phyloP scores from a whole-genome alignment of 2,888 invertebrate species.

The Cyclophora punctaria region DNA sequence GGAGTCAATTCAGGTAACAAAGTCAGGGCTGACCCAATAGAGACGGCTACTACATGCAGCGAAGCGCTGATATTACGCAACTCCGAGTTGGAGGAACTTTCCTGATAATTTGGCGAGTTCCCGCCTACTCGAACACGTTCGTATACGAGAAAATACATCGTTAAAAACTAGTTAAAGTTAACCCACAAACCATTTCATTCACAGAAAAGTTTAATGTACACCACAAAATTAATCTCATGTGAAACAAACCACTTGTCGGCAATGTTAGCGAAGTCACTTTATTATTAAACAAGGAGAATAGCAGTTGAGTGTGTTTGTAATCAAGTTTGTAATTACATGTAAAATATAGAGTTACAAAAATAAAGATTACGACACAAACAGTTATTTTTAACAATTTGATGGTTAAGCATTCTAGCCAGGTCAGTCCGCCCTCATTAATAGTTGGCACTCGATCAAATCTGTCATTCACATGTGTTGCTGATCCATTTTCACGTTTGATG shows the following conservation, averaged over 20 bases:
- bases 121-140: slow-evolving; percentile 42
- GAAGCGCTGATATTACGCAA: slow-evolving; percentile 42
- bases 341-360: slow-evolving; percentile 8
- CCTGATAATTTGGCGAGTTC: slow-evolving; percentile 40
- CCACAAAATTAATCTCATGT: neutral
- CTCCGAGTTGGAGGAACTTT: slow-evolving; percentile 41
- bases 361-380: slow-evolving; percentile 11
- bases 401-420: slow-evolving; percentile 27
- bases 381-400: slow-evolving; percentile 26
- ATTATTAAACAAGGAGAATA: neutral
- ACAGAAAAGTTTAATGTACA: neutral
- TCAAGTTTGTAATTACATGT: neutral
- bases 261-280: neutral
- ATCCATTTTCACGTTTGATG: slow-evolving; percentile 45
- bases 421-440: slow-evolving; percentile 37
- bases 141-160: slow-evolving; percentile 15
- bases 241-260: neutral
- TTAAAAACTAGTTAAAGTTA: slow-evolving; percentile 13
- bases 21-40: slow-evolving; percentile 31
- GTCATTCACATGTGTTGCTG: slow-evolving; percentile 38
- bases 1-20: slow-evolving; percentile 12
- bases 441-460: slow-evolving; percentile 46
- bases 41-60: slow-evolving; percentile 25
- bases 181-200: neutral
- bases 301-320: neutral